Evolutionary conservation across 2,113 vertebrate species (phyloP).

Genomic region (Hippocampus abdominalis): DNA sequence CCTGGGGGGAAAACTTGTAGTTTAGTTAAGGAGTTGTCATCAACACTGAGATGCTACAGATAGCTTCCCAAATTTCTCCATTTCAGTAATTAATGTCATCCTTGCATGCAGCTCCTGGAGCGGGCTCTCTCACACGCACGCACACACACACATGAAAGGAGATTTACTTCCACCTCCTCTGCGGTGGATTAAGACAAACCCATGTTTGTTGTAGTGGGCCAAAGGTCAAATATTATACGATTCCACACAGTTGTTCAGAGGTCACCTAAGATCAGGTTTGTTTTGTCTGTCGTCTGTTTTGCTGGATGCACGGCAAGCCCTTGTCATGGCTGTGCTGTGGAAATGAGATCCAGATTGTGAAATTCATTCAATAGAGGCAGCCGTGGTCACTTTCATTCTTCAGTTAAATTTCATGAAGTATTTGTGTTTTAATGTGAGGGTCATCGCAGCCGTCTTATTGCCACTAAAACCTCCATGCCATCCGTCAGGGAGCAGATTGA

Average conservation of each 20-base stretch:
- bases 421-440: slow-evolving; percentile 29
- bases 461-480: slow-evolving; percentile 26
- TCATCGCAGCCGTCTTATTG: slow-evolving; percentile 29
- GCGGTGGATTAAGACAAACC: slow-evolving; percentile 30
- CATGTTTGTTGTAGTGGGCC: slow-evolving; percentile 21
- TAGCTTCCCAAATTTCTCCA: slow-evolving; percentile 27
- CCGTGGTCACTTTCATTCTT: slow-evolving; percentile 14
- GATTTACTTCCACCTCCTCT: slow-evolving; percentile 29
- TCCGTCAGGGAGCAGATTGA: slow-evolving; percentile 39
- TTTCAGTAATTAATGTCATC: slow-evolving; percentile 32
- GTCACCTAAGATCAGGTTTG: slow-evolving; percentile 39
- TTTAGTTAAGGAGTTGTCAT: slow-evolving; percentile 30
- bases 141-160: background rate
- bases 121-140: background rate
- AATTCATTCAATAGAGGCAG: slow-evolving; percentile 17
- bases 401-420: slow-evolving; percentile 21
- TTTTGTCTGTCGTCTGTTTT: slow-evolving; percentile 47
- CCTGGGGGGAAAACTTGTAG: slow-evolving; percentile 23
- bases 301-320: slow-evolving; percentile 34
- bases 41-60: slow-evolving; percentile 33
- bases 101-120: slow-evolving; percentile 5
- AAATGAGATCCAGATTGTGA: slow-evolving; percentile 36
- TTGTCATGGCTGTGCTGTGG: slow-evolving; percentile 19
- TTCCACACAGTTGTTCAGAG: slow-evolving; percentile 26
- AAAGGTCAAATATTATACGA: slow-evolving; percentile 32